These are phyloP conservation scores for Scelioninae gen. 1 DNA, from an alignment of 2,888 invertebrate genomes.

Conservation along the genomic window DNA sequence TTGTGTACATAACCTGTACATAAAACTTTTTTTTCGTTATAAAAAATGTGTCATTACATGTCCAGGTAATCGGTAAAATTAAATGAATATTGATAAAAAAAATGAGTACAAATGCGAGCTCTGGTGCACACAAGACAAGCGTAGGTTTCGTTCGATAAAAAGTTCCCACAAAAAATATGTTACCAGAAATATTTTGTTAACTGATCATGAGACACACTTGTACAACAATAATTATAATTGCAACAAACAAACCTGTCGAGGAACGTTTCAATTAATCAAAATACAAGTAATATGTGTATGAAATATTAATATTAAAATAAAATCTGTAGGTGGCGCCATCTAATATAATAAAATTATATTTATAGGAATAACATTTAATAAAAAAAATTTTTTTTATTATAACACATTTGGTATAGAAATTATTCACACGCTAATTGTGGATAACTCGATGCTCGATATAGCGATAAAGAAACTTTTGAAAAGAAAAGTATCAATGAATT, in stretches of 20 bases:
- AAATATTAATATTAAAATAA: too few relatives aligned
- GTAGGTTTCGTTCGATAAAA: not conserved
- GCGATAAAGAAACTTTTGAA: too few relatives aligned
- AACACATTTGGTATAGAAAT: too few relatives aligned
- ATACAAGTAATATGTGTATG: too few relatives aligned
- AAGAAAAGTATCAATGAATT: too few relatives aligned
- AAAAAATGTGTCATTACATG: conserved; percentile 21
- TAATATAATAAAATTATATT: too few relatives aligned
- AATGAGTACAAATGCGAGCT: conserved; percentile 5
- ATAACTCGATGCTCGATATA: too few relatives aligned
- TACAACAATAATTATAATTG: conserved; percentile 32
- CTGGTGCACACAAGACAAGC: conserved; percentile 5
- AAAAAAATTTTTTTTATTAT: too few relatives aligned
- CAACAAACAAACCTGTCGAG: conserved; percentile 29
- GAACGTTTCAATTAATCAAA: not conserved
- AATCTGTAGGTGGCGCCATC: too few relatives aligned
- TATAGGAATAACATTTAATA: too few relatives aligned
- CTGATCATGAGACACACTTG: conserved; percentile 32
- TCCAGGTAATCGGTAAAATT: not conserved
- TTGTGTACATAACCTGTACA: conserved; percentile 21
- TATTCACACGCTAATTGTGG: too few relatives aligned
- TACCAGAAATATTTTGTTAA: conserved; percentile 47
- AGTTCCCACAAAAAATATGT: conserved; percentile 40
- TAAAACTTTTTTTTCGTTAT: conserved; percentile 15
- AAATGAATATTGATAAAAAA: not conserved